Conservation (phyloP, 2,113 vertebrate species). For the Hylia prasina region DNA sequence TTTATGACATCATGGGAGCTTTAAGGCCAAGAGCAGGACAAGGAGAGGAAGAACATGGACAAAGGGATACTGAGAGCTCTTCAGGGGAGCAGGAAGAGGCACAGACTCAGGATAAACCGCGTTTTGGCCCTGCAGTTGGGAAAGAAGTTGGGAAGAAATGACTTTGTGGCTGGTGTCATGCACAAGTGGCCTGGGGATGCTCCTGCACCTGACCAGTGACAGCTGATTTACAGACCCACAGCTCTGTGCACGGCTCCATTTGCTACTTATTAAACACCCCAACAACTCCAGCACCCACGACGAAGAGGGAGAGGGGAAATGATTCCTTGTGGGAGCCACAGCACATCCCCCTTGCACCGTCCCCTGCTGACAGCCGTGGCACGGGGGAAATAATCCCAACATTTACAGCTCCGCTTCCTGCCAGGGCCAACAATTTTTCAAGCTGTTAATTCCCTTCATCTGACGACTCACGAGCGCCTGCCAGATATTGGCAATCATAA, state of each 20-base stretch:
- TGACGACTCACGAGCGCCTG: conserved; percentile 32
- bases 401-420: conserved; percentile 27
- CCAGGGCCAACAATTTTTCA: conserved; percentile 60
- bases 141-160: neutral
- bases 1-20: neutral
- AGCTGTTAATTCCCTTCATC: conserved; percentile 66
- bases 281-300: rapidly evolving
- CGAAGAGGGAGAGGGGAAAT: neutral
- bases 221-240: neutral
- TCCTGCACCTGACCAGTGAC: rapidly evolving
- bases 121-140: neutral
- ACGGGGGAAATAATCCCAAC: conserved; percentile 31
- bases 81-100: neutral
- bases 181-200: rapidly evolving
- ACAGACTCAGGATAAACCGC: neutral
- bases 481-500: conserved; percentile 66
- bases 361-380: neutral
- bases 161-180: neutral
- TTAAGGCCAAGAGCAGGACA: neutral
- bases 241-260: neutral
- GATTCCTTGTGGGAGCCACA: neutral
- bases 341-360: neutral
- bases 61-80: neutral
- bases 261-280: neutral
- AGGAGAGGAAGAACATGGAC: neutral